Base-by-base conservation (phyloP, 2,888 invertebrate genomes). In the Vesta saturnalis region DNA sequence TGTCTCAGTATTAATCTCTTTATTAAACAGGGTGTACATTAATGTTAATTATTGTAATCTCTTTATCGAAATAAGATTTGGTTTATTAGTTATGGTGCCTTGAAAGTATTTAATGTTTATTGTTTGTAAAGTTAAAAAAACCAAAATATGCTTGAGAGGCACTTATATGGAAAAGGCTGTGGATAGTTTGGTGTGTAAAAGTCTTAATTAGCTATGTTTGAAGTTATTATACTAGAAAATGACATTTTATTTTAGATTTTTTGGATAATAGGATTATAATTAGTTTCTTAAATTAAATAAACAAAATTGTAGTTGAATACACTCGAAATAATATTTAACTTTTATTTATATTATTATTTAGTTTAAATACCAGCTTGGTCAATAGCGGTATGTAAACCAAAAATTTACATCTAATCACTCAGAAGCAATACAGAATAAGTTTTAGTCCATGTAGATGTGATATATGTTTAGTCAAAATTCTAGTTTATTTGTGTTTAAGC, bases 91-190 rank as follows among this genome's bases (percentile, higher is more conserved):
- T 47, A 57, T 46, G 57, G 60, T 64, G 64, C 18, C 64, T 68
- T 56, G 16, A 60, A 68, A 52, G 62, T 67, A 30, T 56, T 18
- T 19, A 56, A 60, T 16, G 12, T 52, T 52, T 52, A 19, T 19
- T 52, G 8, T 39, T 22, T 19, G 22, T 39, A 10, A 22, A 59
- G 12, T 57, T 39, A 14, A 1, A 30, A 19, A 19, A 16, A 18
- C 39, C 22, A 39, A 39, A 22, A 15, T 19, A 43, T 22, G 19
- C 46, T 59, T 59, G 18, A 46, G 21, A 16, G 35, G 46, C 43
- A 59, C 21, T 47, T 61, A 71, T 70, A 72, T 67, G 72, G 71
- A 70, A 73, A 75, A 73, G 75, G 75, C 75, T 75, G 75, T 75
- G 75, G 74, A 73, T 72, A 73, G 68, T 70, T 70, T 64, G 64